Conservation (phyloP, 2,888 invertebrate species). For the Tortricodes alternella region DNA sequence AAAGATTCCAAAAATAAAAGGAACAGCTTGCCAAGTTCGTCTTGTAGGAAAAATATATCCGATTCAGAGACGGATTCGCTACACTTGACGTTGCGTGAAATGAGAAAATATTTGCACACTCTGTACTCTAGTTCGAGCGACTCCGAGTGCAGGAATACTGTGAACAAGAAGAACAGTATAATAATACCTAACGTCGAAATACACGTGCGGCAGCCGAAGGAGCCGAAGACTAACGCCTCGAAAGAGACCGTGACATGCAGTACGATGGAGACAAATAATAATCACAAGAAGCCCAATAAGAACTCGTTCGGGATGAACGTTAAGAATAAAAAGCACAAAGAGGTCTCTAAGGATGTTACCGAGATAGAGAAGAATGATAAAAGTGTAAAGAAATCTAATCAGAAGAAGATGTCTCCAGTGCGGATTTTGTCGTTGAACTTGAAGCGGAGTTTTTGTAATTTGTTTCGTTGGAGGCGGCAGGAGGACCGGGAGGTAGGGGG, state of each 20-base stretch:
- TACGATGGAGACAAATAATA: constrained; percentile 70
- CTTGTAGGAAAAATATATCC: constrained; percentile 76
- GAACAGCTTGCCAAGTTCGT: constrained; percentile 87
- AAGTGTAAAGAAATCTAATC: constrained; percentile 50
- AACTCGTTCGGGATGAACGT: constrained; percentile 83
- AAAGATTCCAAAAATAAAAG: constrained; percentile 82
- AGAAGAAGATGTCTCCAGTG: constrained; percentile 85
- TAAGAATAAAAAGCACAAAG: constrained; percentile 84
- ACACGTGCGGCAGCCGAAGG: constrained; percentile 59
- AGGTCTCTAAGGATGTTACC: constrained; percentile 55
- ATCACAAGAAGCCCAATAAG: constrained; percentile 74
- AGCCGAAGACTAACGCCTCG: constrained; percentile 52
- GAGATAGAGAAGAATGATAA: constrained; percentile 76
- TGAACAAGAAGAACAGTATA: constrained; percentile 75
- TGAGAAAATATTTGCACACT: constrained; percentile 91
- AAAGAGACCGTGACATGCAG: constrained; percentile 64
- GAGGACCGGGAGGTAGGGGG: constrained; percentile 49
- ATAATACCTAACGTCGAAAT: constrained; percentile 71
- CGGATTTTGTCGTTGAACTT: constrained; percentile 88
- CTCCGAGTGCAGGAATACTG: constrained; percentile 78
- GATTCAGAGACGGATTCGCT: constrained; percentile 86
- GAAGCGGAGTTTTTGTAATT: constrained; percentile 92
- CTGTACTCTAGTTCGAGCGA: constrained; percentile 90
- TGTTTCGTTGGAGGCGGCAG: constrained; percentile 86
- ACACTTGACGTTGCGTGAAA: constrained; percentile 93